Evolutionary conservation across 2,797 vertebrate species (phyloP), one percentile per base, ranked within the genome.

Genomic region (Pelochelys cantorii): DNA sequence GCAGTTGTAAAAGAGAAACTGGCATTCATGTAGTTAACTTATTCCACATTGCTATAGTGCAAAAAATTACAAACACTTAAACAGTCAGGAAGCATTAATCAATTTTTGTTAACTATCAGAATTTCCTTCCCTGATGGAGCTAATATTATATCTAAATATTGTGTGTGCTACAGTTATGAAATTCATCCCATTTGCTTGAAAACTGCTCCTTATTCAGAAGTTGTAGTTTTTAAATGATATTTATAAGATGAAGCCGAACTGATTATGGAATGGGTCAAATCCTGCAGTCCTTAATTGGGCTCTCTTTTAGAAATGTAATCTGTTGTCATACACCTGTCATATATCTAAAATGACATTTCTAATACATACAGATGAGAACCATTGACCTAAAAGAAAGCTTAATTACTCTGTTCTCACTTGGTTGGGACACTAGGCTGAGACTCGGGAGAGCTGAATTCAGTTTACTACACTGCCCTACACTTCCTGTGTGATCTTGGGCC

Each of bases 91-190:
- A 95, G 1, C 91, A 95, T 96, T 91, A 88, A 94, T 96, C 91
- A 95, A 84, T 95, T 96, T 96, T 93, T 96, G 89, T 95, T 94
- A 95, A 92, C 65, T 95, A 92, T 94, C 92, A 87, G 87, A 79
- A 79, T 74, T 95, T 95, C 87, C 91, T 92, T 94, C 95, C 84
- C 62, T 81, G 68, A 86, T 92, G 71, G 88, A 93, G 82, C 53
- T 93, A 95, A 92, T 94, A 91, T 88, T 96, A 85, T 87, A 79
- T 93, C 90, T 95, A 91, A 95, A 89, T 92, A 92, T 94, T 96
- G 74, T 91, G 83, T 86, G 71, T 92, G 15, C 59, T 89, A 34
- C 31, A 86, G 86, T 83, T 94, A 81, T 95, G 93, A 90, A 93
- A 91, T 94, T 78, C 11, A 87, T 89, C 90, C 74, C 5, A 48